These are phyloP conservation scores for Oligia fasciuncula DNA, from an alignment of 2,888 invertebrate species.

Conservation along the genomic window DNA sequence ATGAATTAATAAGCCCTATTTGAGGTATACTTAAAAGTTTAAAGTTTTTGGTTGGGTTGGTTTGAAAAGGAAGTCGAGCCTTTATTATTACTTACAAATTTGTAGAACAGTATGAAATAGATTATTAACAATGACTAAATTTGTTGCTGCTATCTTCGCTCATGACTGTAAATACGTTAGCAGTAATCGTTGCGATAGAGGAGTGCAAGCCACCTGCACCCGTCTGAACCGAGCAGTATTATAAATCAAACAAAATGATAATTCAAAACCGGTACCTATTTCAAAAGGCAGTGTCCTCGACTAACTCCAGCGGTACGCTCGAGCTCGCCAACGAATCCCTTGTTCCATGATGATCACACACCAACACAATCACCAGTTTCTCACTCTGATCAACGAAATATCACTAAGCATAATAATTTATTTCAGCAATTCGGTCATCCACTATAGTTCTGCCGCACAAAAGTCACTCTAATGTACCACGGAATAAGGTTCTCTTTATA, in stretches of 20 bases:
- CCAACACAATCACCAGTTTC: conserved; percentile 68
- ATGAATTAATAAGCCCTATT: not conserved
- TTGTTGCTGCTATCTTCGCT: conserved; percentile 43
- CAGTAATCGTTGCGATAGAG: conserved; percentile 51
- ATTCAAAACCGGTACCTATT: conserved; percentile 89
- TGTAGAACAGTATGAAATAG: conserved; percentile 10
- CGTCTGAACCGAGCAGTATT: conserved; percentile 75
- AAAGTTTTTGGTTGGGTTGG: not conserved
- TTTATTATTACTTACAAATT: conserved; percentile 12
- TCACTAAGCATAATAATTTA: conserved; percentile 77
- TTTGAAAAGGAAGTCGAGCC: not conserved
- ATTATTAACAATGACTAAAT: conserved; percentile 30
- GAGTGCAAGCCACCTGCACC: conserved; percentile 78
- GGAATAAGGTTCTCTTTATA: conserved; percentile 79
- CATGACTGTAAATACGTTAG: conserved; percentile 53
- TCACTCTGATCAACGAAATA: conserved; percentile 76
- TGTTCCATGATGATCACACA: conserved; percentile 82
- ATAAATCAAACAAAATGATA: conserved; percentile 89
- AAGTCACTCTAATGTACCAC: conserved; percentile 74
- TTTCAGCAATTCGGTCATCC: conserved; percentile 76
- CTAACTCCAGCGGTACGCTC: conserved; percentile 83
- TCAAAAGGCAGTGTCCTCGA: conserved; percentile 87
- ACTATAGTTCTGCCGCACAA: conserved; percentile 68
- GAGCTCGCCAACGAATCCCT: conserved; percentile 80
- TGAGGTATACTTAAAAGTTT: not conserved